Percentiles rank a stretch among this genome's conserved stretches.
Evolutionary conservation across 2,113 vertebrate genomes (phyloP).

Genomic region (Eubucco bourcierii): DNA sequence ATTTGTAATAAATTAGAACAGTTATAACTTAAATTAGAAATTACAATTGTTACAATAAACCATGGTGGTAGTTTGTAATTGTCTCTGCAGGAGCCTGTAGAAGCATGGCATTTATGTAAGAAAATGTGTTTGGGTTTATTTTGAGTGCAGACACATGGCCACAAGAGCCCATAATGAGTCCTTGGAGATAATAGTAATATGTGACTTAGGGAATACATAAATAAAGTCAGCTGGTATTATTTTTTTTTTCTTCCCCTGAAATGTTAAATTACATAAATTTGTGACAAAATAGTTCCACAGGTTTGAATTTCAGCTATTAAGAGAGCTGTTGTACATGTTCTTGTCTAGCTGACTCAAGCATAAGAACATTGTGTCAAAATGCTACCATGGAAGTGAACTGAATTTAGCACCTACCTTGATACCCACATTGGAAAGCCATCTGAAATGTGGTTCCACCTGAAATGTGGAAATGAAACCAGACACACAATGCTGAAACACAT

Average conservation of each 20-base stretch:
- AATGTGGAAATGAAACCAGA: background rate
- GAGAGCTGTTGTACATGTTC: background rate
- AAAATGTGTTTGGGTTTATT: constrained; percentile 21
- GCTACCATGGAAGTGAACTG: background rate
- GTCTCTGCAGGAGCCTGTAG: background rate
- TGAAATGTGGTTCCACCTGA: background rate
- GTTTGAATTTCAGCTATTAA: background rate
- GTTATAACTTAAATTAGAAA: constrained; percentile 10
- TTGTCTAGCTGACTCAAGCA: background rate
- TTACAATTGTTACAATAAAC: background rate
- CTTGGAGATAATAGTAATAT: background rate
- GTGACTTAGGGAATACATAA: background rate
- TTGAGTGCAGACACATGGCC: background rate
- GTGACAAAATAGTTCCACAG: background rate
- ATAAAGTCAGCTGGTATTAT: background rate
- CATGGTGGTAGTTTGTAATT: background rate
- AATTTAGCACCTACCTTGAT: background rate
- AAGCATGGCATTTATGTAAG: background rate
- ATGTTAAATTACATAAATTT: background rate
- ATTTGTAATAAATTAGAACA: background rate
- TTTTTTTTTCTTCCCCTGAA: background rate
- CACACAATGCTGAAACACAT: background rate
- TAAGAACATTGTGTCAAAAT: background rate
- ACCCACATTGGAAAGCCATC: background rate
- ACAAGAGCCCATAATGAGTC: background rate